Evolutionary conservation across 2,888 invertebrate genomes (phyloP).

Genomic region (Sabellastarte sp.): DNA sequence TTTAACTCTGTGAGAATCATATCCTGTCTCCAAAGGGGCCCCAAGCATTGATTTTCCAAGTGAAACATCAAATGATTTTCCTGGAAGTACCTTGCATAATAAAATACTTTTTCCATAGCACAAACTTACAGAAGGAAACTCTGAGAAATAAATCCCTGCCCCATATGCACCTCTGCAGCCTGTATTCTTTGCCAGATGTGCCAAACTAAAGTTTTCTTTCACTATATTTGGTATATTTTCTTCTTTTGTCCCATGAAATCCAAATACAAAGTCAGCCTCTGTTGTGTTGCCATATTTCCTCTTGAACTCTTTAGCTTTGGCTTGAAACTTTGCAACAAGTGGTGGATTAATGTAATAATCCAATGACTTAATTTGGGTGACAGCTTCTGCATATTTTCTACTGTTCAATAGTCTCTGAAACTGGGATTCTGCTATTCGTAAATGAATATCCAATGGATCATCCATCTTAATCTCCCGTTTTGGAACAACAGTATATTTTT

Average conservation of each 20-base stretch:
- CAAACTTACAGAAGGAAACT: conserved; percentile 15
- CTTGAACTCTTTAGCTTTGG: conserved; percentile 7
- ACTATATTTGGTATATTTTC: conserved; percentile 16
- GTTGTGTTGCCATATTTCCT: conserved; percentile 4
- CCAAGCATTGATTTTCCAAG: not conserved
- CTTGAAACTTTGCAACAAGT: conserved; percentile 9
- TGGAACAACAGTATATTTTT: not conserved
- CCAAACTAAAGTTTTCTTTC: conserved; percentile 15
- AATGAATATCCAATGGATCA: conserved; percentile 13
- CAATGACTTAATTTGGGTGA: conserved; percentile 3
- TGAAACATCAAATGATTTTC: conserved; percentile 11
- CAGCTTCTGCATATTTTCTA: not conserved
- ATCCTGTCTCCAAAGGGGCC: not conserved
- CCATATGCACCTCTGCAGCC: conserved; percentile 10
- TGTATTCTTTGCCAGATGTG: not conserved
- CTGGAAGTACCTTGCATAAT: conserved; percentile 18
- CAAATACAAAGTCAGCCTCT: conserved; percentile 9
- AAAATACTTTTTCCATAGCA: conserved; percentile 13
- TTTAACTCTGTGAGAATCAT: conserved; percentile 13
- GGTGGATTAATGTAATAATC: conserved; percentile 20
- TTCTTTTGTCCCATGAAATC: conserved; percentile 21
- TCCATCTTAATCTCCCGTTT: not conserved
- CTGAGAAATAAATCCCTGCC: conserved; percentile 20
- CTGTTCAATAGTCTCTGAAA: conserved; percentile 7
- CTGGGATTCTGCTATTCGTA: conserved; percentile 21